A percentile compares a stretch with the other conserved stretches of the same genome.
Conservation (phyloP, 2,113 vertebrate species). For the Symphodus melops region DNA sequence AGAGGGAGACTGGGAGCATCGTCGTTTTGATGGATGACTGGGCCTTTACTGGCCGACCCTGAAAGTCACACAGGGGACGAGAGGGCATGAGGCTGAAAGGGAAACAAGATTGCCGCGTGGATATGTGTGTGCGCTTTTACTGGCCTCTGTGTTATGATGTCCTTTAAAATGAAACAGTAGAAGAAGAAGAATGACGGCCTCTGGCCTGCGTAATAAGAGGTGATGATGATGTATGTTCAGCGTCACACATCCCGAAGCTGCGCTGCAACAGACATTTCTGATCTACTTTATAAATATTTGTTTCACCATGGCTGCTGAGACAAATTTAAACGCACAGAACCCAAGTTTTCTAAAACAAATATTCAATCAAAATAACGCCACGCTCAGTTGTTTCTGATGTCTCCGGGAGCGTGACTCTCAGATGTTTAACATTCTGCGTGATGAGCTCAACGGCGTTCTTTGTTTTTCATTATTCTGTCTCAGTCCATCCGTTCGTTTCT, state of each 20-base stretch:
- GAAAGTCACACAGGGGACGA: slow-evolving; percentile 60
- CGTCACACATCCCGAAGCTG: slow-evolving; percentile 5
- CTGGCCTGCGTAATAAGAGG: slow-evolving; percentile 14
- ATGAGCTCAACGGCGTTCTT: slow-evolving; percentile 9
- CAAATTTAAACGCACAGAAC: background rate
- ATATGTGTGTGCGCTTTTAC: slow-evolving; percentile 35
- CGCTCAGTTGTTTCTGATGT: background rate
- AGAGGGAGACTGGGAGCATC: slow-evolving; percentile 60
- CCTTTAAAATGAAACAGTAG: slow-evolving; percentile 7
- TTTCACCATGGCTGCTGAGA: background rate
- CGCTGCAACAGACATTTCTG: background rate
- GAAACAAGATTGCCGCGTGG: slow-evolving; percentile 60
- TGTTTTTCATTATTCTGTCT: slow-evolving; percentile 33
- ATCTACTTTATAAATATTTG: background rate
- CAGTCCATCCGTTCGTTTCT: slow-evolving; percentile 2
- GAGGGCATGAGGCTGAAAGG: slow-evolving; percentile 61
- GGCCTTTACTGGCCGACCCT: slow-evolving; percentile 64
- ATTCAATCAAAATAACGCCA: background rate
- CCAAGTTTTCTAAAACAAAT: slow-evolving; percentile 9
- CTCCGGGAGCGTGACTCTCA: background rate
- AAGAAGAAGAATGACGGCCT: slow-evolving; percentile 27
- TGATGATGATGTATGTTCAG: slow-evolving; percentile 28
- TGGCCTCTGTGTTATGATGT: slow-evolving; percentile 14
- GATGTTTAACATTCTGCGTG: slow-evolving; percentile 29
- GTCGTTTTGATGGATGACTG: slow-evolving; percentile 74